phyloP scores from a whole-genome alignment of 2,113 vertebrate genomes.

The Equus przewalskii region DNA sequence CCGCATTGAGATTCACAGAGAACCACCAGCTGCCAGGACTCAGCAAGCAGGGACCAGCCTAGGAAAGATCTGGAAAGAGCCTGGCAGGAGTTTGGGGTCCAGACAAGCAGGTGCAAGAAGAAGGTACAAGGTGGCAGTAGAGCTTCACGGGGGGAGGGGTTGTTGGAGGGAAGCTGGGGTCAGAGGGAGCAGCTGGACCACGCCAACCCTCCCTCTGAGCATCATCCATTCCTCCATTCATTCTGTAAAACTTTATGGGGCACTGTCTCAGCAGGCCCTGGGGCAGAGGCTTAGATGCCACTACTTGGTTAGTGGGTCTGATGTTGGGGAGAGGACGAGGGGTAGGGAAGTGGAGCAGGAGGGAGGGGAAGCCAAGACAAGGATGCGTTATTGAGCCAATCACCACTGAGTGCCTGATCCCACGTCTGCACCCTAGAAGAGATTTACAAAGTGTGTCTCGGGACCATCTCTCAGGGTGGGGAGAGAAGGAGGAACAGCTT shows the following conservation, averaged over 20 bases:
- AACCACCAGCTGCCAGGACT: background rate
- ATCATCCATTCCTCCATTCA: background rate
- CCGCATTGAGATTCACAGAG: background rate
- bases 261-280: background rate
- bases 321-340: fast-evolving
- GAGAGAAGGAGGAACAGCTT: background rate
- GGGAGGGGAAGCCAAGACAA: background rate
- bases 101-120: background rate
- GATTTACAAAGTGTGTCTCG: background rate
- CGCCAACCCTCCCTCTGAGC: fast-evolving
- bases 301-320: background rate
- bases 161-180: background rate
- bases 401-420: background rate
- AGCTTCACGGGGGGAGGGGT: background rate
- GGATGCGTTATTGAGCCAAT: background rate
- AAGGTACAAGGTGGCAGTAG: background rate
- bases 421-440: background rate
- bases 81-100: background rate
- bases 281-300: background rate
- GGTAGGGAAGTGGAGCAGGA: background rate
- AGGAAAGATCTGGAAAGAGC: background rate
- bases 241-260: background rate
- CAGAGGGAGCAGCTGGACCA: background rate
- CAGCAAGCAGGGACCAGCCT: background rate
- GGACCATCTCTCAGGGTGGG: background rate